Conservation (phyloP, 2,888 invertebrate species). For the Volucella bombylans region DNA sequence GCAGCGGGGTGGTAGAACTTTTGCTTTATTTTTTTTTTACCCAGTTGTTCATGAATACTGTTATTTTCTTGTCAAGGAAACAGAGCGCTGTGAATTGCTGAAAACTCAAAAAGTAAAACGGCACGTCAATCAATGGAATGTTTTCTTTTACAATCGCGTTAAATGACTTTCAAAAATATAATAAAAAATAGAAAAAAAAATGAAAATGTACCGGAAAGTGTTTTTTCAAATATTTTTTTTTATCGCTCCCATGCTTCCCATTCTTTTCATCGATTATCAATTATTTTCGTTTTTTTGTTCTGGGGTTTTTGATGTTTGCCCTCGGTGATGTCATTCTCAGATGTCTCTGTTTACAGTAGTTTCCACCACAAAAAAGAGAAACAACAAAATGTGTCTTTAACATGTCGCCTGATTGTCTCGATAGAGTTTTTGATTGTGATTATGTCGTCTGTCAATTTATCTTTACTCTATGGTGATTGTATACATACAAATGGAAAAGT, state of each 20-base stretch:
- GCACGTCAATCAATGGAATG: conserved; percentile 15
- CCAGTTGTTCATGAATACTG: background rate
- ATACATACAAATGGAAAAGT: too few relatives aligned
- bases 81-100: conserved; percentile 10
- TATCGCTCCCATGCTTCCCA: background rate
- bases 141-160: background rate
- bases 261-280: conserved; percentile 12
- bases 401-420: too few relatives aligned
- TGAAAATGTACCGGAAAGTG: too few relatives aligned
- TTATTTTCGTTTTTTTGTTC: background rate
- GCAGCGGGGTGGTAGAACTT: background rate
- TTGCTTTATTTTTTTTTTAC: background rate
- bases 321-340: background rate
- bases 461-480: too few relatives aligned
- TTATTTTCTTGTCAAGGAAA: conserved; percentile 43
- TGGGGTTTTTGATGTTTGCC: conserved; percentile 5
- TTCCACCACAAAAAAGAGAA: too few relatives aligned
- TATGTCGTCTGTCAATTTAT: too few relatives aligned
- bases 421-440: too few relatives aligned
- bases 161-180: too few relatives aligned
- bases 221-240: too few relatives aligned
- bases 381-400: too few relatives aligned
- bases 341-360: too few relatives aligned
- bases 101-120: conserved; percentile 8
- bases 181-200: too few relatives aligned